Base-by-base conservation (phyloP, 2,888 invertebrate genomes). In the Ophion costatus region DNA sequence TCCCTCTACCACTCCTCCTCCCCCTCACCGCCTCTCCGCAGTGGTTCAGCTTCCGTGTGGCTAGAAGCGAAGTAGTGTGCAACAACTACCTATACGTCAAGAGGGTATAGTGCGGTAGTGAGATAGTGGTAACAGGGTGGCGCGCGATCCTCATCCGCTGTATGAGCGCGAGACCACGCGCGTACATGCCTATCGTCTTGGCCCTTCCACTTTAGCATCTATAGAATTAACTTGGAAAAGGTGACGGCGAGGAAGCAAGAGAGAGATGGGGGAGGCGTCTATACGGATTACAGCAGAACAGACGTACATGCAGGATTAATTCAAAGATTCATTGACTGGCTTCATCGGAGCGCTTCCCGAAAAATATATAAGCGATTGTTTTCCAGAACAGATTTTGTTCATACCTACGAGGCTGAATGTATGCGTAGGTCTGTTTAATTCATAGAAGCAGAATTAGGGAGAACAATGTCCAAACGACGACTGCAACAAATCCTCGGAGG, bases 41-140 rank as follows among this genome's bases (percentile, higher is more conserved):
- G 64, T 73, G 73, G 79, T 67, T 45, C 64, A 75, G 86, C 87
- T 86, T 86, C 86, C 83, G 85, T 86, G 87, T 85, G 75, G 84
- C 85, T 85, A 42, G 80, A 77, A 81, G 87, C 85, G 51, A 67
- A 76, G 76, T 78, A 75, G 77, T 51, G 75, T 29, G 76, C 67
- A 81, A 63, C 74, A 29, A 51, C 70, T 67, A 83, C 11, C 56
- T 59, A 71, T 22, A 67, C 67, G 20, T 66, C 45, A 64, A 42
- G 42, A 38, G 64, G 73, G 57, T 66, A 66, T 70, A 63, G 80
- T 73, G 66, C 29, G 71, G 42, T 57, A 33, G 61, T 24, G 29
- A 20, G 61, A 70, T 45, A 61, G 66, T 80, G 80, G 73, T 73
- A 80, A 80, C 73, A 70, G 80, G 73, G 73, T 80, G 73, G 80